phyloP scores from a whole-genome alignment of 2,113 vertebrate genomes.

The Festucalex cinctus region DNA sequence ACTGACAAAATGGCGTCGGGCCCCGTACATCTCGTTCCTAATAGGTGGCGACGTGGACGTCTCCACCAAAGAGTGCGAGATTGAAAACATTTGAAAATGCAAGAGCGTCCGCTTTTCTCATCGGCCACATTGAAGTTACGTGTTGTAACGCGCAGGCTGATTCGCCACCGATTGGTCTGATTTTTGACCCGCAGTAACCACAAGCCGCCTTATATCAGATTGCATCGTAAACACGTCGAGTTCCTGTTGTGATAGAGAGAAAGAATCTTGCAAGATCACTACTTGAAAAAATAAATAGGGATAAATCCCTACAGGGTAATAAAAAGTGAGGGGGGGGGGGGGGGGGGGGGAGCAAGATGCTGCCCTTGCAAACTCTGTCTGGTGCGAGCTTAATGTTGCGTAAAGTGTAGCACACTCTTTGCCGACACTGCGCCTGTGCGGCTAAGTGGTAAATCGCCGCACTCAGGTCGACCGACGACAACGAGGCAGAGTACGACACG shows the following conservation, averaged over 20 bases:
- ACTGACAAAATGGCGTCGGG: too few relatives aligned
- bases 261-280: neutral
- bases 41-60: too few relatives aligned
- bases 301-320: constrained; percentile 15
- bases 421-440: constrained; percentile 15
- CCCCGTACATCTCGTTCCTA: too few relatives aligned
- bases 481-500: constrained; percentile 36
- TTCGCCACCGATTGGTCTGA: neutral
- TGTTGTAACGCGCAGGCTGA: too few relatives aligned
- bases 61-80: too few relatives aligned
- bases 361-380: constrained; percentile 40
- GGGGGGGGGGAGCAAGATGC: constrained; percentile 5
- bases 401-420: constrained; percentile 44
- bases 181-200: neutral
- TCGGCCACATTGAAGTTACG: too few relatives aligned
- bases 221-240: neutral
- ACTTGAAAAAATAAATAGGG: constrained; percentile 6
- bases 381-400: constrained; percentile 56
- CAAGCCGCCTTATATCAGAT: neutral
- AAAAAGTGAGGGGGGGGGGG: constrained; percentile 8
- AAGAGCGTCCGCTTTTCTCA: too few relatives aligned
- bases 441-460: constrained; percentile 49
- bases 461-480: constrained; percentile 43
- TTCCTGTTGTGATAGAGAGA: neutral
- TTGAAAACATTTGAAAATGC: too few relatives aligned